A percentile compares a stretch with the other conserved stretches of the same genome.
Conservation (phyloP, 2,113 vertebrate genomes). For the rabbit (Oryctolagus cuniculus) region DNA sequence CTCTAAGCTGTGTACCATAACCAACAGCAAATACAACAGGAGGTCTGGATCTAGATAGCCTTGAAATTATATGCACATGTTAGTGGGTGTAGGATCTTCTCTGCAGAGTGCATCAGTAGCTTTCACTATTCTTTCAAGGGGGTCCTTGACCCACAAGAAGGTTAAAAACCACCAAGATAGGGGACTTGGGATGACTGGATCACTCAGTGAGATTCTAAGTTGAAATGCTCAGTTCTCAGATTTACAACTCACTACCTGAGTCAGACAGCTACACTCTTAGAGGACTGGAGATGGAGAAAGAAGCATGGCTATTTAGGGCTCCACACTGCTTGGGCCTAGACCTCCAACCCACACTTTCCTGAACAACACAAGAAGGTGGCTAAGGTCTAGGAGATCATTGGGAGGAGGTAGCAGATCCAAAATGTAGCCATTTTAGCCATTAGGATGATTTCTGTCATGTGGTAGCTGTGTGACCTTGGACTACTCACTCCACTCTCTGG, state of each 20-base stretch:
- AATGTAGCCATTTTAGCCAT: neutral
- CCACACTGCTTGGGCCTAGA: neutral
- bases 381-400: neutral
- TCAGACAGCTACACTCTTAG: neutral
- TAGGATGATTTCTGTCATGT: neutral
- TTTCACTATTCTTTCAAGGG: neutral
- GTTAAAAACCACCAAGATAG: constrained; percentile 26
- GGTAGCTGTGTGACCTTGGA: constrained; percentile 3
- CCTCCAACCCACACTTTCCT: neutral
- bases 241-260: neutral
- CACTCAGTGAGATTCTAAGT: neutral
- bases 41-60: neutral
- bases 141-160: neutral
- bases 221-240: neutral
- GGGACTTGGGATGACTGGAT: neutral
- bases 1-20: neutral
- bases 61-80: neutral
- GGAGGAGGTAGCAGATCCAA: neutral
- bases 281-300: neutral
- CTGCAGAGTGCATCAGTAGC: neutral
- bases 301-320: neutral
- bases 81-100: neutral
- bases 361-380: neutral
- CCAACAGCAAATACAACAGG: neutral
- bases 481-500: constrained; percentile 5